These are phyloP conservation scores for Drosophila mauritiana DNA, from an alignment of 1,140 invertebrate species.

Conservation along the genomic window DNA sequence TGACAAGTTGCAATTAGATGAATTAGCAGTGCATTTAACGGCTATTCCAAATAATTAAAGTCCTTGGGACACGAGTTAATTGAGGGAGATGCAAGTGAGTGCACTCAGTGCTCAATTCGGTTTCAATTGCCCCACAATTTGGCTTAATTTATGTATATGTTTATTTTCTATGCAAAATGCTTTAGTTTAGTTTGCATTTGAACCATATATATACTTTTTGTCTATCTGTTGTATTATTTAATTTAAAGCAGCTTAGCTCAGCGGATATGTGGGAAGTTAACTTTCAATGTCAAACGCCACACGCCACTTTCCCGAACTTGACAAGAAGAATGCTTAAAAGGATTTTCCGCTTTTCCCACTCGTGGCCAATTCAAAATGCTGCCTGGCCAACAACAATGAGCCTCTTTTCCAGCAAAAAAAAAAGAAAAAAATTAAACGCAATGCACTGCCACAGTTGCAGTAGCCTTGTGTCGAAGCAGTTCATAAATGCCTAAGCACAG, in stretches of 20 bases:
- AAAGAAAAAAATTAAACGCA: conserved; percentile 30
- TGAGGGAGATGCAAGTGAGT: not conserved
- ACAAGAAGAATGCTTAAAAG: conserved; percentile 17
- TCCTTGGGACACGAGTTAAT: not conserved
- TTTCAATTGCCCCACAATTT: conserved; percentile 21
- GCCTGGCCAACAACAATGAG: conserved; percentile 6
- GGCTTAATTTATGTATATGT: conserved; percentile 17
- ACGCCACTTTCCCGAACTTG: conserved; percentile 8
- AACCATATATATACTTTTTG: not conserved
- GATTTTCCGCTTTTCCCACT: conserved; percentile 19
- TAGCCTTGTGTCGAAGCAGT: conserved; percentile 44
- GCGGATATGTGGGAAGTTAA: conserved; percentile 1
- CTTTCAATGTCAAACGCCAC: conserved; percentile 14
- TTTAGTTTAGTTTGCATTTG: not conserved
- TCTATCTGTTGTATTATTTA: too few relatives aligned
- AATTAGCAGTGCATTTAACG: not conserved
- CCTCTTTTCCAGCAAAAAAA: not conserved
- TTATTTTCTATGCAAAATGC: not conserved
- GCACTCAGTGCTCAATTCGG: not conserved
- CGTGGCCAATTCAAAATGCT: conserved; percentile 18
- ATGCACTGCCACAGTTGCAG: conserved; percentile 46
- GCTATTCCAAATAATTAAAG: not conserved
- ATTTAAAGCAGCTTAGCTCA: not conserved
- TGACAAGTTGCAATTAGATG: conserved; percentile 3
- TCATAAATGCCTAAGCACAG: conserved; percentile 39